phyloP scores from a whole-genome alignment of 1,140 invertebrate species.

The Bradysia coprophila region DNA sequence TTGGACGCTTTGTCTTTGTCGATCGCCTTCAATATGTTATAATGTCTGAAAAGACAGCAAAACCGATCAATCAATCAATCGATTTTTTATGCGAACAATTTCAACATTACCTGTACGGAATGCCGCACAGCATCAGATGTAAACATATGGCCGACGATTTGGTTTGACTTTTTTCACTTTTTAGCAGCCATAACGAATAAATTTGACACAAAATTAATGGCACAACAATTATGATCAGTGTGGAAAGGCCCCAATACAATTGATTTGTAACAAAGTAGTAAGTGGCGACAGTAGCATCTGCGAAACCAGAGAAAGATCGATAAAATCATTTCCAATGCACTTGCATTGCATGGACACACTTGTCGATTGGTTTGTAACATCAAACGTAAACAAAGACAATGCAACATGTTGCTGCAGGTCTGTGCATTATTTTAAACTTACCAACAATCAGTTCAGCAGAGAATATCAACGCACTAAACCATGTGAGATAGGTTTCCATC shows the following conservation, averaged over 20 bases:
- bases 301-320: not conserved
- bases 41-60: conserved; percentile 3
- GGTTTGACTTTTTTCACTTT: no score
- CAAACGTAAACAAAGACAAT: not conserved
- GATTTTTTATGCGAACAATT: no score
- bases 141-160: no score
- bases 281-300: conserved; percentile 1
- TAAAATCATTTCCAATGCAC: not conserved
- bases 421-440: not conserved
- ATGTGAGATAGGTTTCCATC: conserved; percentile 3
- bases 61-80: no score
- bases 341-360: not conserved
- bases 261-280: conserved; percentile 1
- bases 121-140: not conserved
- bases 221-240: conserved; percentile 1
- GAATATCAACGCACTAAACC: conserved; percentile 4
- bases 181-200: conserved; percentile 1
- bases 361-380: not conserved
- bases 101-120: not conserved
- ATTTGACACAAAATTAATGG: conserved; percentile 2
- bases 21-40: not conserved
- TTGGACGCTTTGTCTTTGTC: not conserved
- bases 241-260: not conserved
- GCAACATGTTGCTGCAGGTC: not conserved
- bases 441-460: conserved; percentile 1